Percentiles rank a stretch among this genome's conserved stretches.
Evolutionary conservation across 2,888 invertebrate genomes (phyloP).

Genomic region (Teleiodes luculella): DNA sequence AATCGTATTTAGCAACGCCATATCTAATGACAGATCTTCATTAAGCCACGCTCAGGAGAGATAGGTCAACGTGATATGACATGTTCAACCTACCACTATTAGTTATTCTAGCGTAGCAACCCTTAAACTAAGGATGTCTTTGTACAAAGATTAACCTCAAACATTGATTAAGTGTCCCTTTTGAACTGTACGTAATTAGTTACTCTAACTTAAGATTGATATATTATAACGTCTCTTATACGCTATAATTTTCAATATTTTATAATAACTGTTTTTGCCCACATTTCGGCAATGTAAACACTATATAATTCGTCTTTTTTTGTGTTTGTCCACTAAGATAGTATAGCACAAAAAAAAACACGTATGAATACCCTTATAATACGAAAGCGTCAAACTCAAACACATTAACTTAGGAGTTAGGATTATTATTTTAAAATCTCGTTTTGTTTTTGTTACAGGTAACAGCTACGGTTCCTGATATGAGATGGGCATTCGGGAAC

Average conservation of each 20-base stretch:
- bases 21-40: slow-evolving; percentile 28
- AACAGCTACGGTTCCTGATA: slow-evolving; percentile 39
- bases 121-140: slow-evolving; percentile 20
- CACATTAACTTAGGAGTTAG: no score
- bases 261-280: no score
- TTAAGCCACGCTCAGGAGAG: slow-evolving; percentile 29
- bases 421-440: no score
- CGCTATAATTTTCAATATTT: no score
- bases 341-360: no score
- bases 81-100: slow-evolving; percentile 35
- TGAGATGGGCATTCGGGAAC: slow-evolving; percentile 64
- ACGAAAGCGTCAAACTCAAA: no score
- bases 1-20: slow-evolving; percentile 32
- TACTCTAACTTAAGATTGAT: no score
- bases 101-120: slow-evolving; percentile 27
- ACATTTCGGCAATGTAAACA: no score
- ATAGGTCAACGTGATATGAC: slow-evolving; percentile 36
- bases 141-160: slow-evolving; percentile 13
- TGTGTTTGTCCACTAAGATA: no score
- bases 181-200: slow-evolving; percentile 18
- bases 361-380: no score
- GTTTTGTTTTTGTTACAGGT: slow-evolving; percentile 53
- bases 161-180: neutral
- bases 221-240: no score
- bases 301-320: no score